Evolutionary conservation across 2,888 invertebrate species (phyloP), one percentile per base, ranked within the genome.

Genomic region (Pyrrhia umbra): DNA sequence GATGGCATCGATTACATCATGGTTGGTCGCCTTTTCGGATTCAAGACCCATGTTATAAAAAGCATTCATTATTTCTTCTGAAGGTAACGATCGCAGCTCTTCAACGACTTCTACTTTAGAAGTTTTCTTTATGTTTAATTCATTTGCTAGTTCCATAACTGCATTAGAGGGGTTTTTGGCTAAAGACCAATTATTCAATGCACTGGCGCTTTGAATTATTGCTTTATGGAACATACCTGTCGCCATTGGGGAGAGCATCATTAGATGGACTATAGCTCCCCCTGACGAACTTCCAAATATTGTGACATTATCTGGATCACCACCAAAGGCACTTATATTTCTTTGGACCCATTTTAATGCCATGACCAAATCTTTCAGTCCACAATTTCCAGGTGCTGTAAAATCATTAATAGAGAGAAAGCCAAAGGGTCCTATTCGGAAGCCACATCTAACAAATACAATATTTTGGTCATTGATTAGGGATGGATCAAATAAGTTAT

Each of bases 231-330:
- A 95, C 16, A 95, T 79, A 18, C 95, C 95, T 16, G 85, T 72
- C 5, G 95, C 93, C 90, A 94, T 92, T 1, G 95, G 94, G 1
- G 95, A 95, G 6, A 95, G 75, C 85, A 93, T 92, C 87, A 95
- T 89, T 18, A 91, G 87, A 77, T 95, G 95, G 1, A 92, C 91
- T 10, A 91, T 86, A 1, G 95, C 91, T 30, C 91, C 95, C 9
- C 95, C 95, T 1, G 94, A 84, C 65, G 94, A 89, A 75, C 88
- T 90, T 39, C 95, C 95, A 77, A 95, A 95, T 73, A 95, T 86
- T 6, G 95, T 95, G 0, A 95, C 90, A 80, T 93, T 95, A 40
- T 85, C 81, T 3, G 94, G 89, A 72, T 95, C 92, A 13, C 95
- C 95, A 59, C 95, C 95, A 83, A 95, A 95, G 18, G 68, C 59